Conservation (phyloP, 2,113 vertebrate genomes). For the Cryptomyrus ogoouensis region DNA sequence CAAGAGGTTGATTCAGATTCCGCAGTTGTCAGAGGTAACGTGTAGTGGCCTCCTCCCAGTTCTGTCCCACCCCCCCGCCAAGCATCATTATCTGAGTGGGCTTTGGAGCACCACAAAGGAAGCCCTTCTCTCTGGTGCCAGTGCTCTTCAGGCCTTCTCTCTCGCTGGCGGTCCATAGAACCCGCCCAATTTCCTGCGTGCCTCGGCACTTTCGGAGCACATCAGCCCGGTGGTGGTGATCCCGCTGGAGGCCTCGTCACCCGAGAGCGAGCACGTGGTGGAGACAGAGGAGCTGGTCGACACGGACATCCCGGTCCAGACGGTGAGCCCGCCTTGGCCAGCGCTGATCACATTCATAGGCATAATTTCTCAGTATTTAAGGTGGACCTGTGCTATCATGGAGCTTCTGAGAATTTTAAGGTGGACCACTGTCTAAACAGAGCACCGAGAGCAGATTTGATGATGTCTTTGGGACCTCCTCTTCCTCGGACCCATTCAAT, state of each 20-base stretch:
- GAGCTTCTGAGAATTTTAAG: background rate
- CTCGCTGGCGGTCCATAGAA: slow-evolving; percentile 59
- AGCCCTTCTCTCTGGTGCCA: too few relatives aligned
- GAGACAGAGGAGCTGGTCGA: slow-evolving; percentile 89
- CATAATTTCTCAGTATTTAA: background rate
- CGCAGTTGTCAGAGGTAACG: slow-evolving; percentile 91
- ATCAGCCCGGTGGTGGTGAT: slow-evolving; percentile 97
- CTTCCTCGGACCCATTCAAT: slow-evolving; percentile 85
- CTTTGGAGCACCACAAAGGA: background rate
- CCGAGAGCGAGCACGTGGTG: slow-evolving; percentile 80
- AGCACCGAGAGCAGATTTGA: slow-evolving; percentile 85
- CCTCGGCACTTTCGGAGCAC: slow-evolving; percentile 91
- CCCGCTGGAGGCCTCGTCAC: slow-evolving; percentile 80
- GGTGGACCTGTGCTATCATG: background rate
- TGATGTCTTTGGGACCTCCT: slow-evolving; percentile 87
- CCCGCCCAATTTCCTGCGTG: slow-evolving; percentile 93
- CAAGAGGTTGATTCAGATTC: slow-evolving; percentile 94
- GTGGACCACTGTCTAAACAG: slow-evolving; percentile 43
- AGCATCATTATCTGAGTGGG: background rate
- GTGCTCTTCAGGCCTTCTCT: background rate
- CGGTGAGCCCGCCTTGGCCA: slow-evolving; percentile 51
- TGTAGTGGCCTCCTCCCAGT: background rate
- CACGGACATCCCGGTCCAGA: slow-evolving; percentile 69
- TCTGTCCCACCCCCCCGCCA: background rate
- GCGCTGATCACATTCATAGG: background rate